Conservation (phyloP, 1,140 invertebrate genomes). For the Triops longicaudatus region DNA sequence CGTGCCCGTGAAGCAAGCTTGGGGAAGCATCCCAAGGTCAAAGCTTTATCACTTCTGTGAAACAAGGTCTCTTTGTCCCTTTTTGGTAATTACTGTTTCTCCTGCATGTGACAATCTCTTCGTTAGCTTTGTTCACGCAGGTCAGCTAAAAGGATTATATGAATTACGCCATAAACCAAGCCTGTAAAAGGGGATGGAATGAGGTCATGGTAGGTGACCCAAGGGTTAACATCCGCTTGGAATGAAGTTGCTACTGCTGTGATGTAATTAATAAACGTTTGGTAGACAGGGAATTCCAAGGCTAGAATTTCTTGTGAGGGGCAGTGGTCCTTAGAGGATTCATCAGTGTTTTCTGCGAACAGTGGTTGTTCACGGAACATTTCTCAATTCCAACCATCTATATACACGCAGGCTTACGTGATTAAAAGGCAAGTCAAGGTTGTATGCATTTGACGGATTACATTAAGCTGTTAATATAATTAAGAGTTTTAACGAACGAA, state of each 20-base stretch:
- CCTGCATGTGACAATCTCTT: background rate
- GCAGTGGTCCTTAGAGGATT: background rate
- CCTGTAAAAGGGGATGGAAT: background rate
- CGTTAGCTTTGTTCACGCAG: too few species aligned
- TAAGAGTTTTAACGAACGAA: too few species aligned
- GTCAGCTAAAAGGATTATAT: background rate
- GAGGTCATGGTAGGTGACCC: background rate
- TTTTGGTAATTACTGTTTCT: background rate
- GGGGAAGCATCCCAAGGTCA: background rate
- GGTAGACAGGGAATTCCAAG: background rate
- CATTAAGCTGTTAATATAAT: too few species aligned
- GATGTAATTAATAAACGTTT: background rate
- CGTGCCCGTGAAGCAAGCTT: background rate
- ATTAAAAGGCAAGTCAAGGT: too few species aligned
- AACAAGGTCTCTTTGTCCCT: background rate
- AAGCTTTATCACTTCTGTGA: conserved; percentile 10
- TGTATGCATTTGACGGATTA: too few species aligned
- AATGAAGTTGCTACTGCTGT: background rate
- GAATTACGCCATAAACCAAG: background rate
- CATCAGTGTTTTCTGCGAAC: background rate
- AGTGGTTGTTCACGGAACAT: background rate
- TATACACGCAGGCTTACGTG: too few species aligned
- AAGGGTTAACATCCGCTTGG: background rate
- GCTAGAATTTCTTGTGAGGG: background rate
- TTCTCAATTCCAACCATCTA: background rate